Evolutionary conservation across 2,888 invertebrate genomes (phyloP).

Genomic region (Napeogenes sylphis): DNA sequence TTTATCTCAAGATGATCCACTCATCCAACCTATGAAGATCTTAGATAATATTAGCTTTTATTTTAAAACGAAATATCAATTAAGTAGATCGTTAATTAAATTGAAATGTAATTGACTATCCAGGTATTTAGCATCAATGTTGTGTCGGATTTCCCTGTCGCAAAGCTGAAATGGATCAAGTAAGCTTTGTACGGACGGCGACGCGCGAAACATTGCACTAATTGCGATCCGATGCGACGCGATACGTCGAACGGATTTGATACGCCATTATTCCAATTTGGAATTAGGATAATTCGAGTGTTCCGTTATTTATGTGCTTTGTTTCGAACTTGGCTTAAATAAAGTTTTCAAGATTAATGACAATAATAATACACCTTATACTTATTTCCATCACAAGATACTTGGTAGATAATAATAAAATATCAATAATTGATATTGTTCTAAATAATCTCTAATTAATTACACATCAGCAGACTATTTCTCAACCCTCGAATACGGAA

Average conservation of each 20-base stretch:
- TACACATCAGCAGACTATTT: conserved; percentile 23
- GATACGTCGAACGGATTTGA: conserved; percentile 42
- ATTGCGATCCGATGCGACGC: conserved; percentile 65
- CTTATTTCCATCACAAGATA: not conserved
- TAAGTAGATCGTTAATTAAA: not conserved
- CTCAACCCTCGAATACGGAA: conserved; percentile 27
- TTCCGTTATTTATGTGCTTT: conserved; percentile 4
- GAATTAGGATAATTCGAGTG: conserved; percentile 6
- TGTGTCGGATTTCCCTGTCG: conserved; percentile 64
- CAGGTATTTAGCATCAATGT: conserved; percentile 26
- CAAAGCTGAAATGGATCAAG: conserved; percentile 68
- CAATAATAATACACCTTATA: not conserved
- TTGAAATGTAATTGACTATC: conserved; percentile 18
- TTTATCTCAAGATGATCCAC: too few relatives aligned
- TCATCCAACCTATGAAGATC: too few relatives aligned
- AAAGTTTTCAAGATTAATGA: not conserved
- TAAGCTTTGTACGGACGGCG: conserved; percentile 59
- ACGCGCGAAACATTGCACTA: conserved; percentile 61
- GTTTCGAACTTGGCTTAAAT: not conserved
- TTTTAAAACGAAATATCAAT: too few relatives aligned
- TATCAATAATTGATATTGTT: not conserved
- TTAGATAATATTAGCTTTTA: too few relatives aligned
- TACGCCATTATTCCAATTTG: conserved; percentile 25
- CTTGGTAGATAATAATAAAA: too few relatives aligned
- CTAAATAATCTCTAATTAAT: conserved; percentile 25